Conservation (phyloP, 2,888 invertebrate genomes). For the Herminia tarsipennalis region DNA sequence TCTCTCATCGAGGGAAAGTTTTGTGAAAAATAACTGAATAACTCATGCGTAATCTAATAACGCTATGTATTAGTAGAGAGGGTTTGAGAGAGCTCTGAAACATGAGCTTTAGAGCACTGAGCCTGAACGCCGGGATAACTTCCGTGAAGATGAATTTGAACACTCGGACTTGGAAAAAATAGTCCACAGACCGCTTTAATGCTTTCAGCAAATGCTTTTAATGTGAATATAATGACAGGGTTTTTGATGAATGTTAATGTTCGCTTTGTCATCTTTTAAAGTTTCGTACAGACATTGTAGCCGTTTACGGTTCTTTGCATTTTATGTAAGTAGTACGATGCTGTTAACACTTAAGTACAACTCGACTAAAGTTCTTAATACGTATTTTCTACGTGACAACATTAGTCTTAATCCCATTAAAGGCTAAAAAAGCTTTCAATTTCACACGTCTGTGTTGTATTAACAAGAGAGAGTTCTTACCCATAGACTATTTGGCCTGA, state of each 20-base stretch:
- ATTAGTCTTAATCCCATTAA: too few relatives aligned
- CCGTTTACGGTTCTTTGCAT: not conserved
- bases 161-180: conserved; percentile 21
- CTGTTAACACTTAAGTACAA: too few relatives aligned
- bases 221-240: conserved; percentile 27
- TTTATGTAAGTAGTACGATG: not conserved
- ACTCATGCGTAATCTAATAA: conserved; percentile 26
- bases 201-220: conserved; percentile 34
- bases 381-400: too few relatives aligned
- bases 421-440: too few relatives aligned
- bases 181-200: conserved; percentile 28
- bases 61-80: conserved; percentile 15
- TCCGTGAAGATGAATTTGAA: conserved; percentile 16
- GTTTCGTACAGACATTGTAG: not conserved
- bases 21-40: conserved; percentile 22
- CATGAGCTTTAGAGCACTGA: conserved; percentile 7
- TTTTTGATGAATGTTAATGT: conserved; percentile 13
- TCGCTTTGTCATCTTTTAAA: conserved; percentile 11
- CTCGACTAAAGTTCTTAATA: too few relatives aligned
- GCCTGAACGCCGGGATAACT: conserved; percentile 11
- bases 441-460: too few relatives aligned
- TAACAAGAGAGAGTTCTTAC: too few relatives aligned
- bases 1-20: conserved; percentile 4
- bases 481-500: too few relatives aligned
- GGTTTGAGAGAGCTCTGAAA: conserved; percentile 19